Base-by-base conservation (phyloP, 2,797 vertebrate genomes). In the Mus minutoides region DNA sequence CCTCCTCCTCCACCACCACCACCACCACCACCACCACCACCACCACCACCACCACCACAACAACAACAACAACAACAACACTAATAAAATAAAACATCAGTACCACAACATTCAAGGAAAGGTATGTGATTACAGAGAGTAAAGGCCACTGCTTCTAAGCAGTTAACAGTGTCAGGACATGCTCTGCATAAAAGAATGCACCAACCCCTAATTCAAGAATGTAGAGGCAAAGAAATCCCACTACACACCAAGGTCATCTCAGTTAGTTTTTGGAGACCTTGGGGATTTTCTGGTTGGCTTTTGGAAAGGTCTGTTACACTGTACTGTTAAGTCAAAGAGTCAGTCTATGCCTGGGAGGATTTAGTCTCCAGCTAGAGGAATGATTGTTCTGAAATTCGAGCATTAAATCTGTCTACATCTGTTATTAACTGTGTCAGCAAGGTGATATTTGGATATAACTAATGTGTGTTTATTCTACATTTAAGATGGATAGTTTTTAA, bases 361-460 rank as follows among this genome's bases (percentile, higher is more conserved):
- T 75, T 73, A 54, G 34, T 85, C 58, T 82, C 29, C 49, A 69
- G 52, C 14, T 88, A 93, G 80, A 90, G 75, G 71, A 73, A 80
- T 58, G 31, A 62, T 40, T 95, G 21, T 54, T 54, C 52, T 92
- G 31, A 97, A 76, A 93, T 84, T 3, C 34, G 49, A 92, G 31
- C 31, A 86, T 85, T 80, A 56, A 92, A 26, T 92, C 60, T 92
- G 79, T 6, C n/a, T 71, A 77, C 84, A 3, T 77, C 85, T 93
- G 37, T 73, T 69, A 60, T 87, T 77, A 88, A 76, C 56, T 64
- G 6, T 77, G 54, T 73, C 46, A 89, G 22, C 43, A 92, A 94
- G 37, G 34, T 37, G 37, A 54, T 94, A 26, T 93, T 88, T 82
- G 40, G 60, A 85, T 64, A 92, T 71, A 80, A 73, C 7, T 84